Conservation (phyloP, 2,113 vertebrate species). For the Antechinus flavipes region DNA sequence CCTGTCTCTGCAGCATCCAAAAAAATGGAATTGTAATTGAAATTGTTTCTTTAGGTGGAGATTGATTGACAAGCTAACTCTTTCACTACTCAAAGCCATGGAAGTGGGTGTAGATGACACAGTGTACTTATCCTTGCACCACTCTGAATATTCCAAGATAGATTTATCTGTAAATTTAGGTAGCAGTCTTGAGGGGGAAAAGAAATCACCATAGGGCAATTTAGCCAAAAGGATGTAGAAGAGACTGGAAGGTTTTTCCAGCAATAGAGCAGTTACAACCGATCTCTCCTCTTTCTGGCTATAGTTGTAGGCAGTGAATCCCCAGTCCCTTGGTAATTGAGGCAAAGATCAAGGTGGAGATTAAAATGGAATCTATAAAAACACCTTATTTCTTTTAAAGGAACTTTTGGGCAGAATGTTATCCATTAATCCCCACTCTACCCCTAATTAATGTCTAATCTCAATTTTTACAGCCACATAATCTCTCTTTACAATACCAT, state of each 20-base stretch:
- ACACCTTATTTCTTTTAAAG: neutral
- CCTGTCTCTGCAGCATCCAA: conserved; percentile 14
- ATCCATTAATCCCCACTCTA: neutral
- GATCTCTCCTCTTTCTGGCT: neutral
- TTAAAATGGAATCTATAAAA: neutral
- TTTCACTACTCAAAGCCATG: neutral
- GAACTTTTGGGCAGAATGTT: neutral
- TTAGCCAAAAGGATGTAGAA: neutral
- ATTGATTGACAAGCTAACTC: neutral
- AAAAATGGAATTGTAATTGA: conserved; percentile 33
- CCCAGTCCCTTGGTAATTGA: neutral
- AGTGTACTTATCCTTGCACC: neutral
- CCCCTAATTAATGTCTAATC: neutral
- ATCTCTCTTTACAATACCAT: neutral
- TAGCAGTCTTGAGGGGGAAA: conserved; percentile 13
- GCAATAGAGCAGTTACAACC: neutral
- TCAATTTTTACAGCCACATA: neutral
- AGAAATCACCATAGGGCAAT: neutral
- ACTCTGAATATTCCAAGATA: neutral
- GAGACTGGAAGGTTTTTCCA: neutral
- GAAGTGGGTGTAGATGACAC: neutral
- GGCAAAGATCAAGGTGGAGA: neutral
- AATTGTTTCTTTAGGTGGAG: conserved; percentile 24
- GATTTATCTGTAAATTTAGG: neutral
- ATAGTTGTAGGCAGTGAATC: neutral